phyloP scores from a whole-genome alignment of 2,888 invertebrate genomes.

The Aricia artaxerxes region DNA sequence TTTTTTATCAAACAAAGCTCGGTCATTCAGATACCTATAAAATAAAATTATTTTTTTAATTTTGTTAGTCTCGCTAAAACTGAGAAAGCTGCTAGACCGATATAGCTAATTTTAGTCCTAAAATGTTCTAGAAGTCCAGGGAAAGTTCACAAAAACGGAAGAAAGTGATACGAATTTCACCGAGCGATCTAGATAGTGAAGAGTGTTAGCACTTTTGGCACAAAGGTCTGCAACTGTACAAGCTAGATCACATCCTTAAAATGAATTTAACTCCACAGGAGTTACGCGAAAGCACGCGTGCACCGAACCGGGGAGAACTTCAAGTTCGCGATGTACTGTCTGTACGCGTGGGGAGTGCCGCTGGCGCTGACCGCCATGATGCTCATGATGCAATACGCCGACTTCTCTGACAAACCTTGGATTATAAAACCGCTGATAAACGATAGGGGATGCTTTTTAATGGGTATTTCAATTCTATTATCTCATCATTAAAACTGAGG shows the following conservation, averaged over 20 bases:
- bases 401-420: constrained; percentile 55
- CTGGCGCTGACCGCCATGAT: constrained; percentile 53
- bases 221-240: too few species aligned
- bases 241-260: background rate
- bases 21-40: too few species aligned
- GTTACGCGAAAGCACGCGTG: constrained; percentile 67
- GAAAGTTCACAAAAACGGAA: too few species aligned
- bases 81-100: too few species aligned
- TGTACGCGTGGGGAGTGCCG: constrained; percentile 64
- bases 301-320: constrained; percentile 64
- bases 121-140: too few species aligned
- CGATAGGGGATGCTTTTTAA: constrained; percentile 56
- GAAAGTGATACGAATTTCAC: too few species aligned
- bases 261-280: constrained; percentile 47
- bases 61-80: too few species aligned
- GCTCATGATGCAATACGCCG: constrained; percentile 45
- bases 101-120: too few species aligned
- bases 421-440: constrained; percentile 58
- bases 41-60: too few species aligned
- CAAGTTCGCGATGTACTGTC: constrained; percentile 64
- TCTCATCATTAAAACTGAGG: background rate
- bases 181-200: too few species aligned
- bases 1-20: too few species aligned
- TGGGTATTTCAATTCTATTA: constrained; percentile 48
- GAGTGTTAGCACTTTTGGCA: too few species aligned